Conservation (phyloP, 2,797 vertebrate genomes). For the Rhynchotus rufescens region DNA sequence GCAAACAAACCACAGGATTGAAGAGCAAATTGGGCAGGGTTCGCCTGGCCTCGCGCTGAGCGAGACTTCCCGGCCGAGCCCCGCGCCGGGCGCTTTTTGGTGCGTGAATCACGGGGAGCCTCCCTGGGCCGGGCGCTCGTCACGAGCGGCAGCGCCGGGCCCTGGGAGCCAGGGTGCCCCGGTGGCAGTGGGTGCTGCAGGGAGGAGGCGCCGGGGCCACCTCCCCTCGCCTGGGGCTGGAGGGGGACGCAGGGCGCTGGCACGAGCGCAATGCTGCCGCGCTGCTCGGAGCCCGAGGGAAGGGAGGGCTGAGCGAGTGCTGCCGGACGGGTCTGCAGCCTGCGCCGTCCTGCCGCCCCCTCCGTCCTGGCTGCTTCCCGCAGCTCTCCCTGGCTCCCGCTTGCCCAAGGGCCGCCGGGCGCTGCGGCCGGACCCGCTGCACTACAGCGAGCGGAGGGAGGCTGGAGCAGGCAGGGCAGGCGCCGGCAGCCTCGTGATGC, state of each 20-base stretch:
- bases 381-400: too few relatives aligned
- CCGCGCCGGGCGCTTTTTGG: neutral
- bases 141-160: too few relatives aligned
- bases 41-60: neutral
- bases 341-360: too few relatives aligned
- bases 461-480: too few relatives aligned
- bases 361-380: too few relatives aligned
- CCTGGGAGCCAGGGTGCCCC: too few relatives aligned
- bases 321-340: neutral
- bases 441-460: too few relatives aligned
- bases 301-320: neutral
- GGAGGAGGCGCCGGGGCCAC: neutral
- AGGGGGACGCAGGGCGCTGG: too few relatives aligned
- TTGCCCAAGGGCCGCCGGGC: too few relatives aligned
- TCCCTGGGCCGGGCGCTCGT: neutral
- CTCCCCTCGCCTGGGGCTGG: neutral
- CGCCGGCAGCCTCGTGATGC: too few relatives aligned
- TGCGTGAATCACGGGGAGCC: neutral
- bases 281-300: neutral
- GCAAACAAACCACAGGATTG: neutral
- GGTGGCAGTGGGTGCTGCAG: too few relatives aligned
- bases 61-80: conserved; percentile 18
- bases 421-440: too few relatives aligned
- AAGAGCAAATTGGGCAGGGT: neutral
- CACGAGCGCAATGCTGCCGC: fast-evolving